Conservation (phyloP, 2,888 invertebrate species). For the Drosophila sordidula region DNA sequence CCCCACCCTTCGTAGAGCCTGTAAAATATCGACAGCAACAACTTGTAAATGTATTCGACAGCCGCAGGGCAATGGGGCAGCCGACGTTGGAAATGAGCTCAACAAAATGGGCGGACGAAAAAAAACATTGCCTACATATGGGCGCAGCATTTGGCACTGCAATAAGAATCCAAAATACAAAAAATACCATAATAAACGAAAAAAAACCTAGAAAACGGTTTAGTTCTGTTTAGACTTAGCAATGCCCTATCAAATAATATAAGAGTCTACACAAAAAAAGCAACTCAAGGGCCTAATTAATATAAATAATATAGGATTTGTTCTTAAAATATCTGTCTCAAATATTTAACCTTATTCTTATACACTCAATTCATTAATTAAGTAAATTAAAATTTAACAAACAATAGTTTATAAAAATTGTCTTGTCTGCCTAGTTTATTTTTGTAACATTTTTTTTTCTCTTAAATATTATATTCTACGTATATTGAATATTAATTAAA, state of each 20-base stretch:
- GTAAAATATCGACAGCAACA: slow-evolving; percentile 77
- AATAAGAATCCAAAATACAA: slow-evolving; percentile 29
- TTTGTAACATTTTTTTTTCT: too few species aligned
- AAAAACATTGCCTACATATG: slow-evolving; percentile 51
- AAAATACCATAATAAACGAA: slow-evolving; percentile 4
- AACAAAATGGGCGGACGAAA: slow-evolving; percentile 23
- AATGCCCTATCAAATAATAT: not conserved
- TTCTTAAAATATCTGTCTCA: too few species aligned
- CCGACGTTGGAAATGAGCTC: slow-evolving; percentile 33
- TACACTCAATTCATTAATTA: too few species aligned
- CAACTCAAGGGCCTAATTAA: too few species aligned
- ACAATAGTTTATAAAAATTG: too few species aligned
- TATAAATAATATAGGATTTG: too few species aligned
- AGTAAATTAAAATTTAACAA: too few species aligned
- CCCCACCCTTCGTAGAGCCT: slow-evolving; percentile 20
- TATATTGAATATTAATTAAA: too few species aligned
- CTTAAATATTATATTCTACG: too few species aligned
- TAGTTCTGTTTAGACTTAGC: not conserved
- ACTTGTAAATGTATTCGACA: slow-evolving; percentile 31
- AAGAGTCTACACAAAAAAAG: not conserved
- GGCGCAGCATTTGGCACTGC: slow-evolving; percentile 50
- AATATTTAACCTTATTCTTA: too few species aligned
- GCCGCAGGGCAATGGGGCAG: slow-evolving; percentile 24
- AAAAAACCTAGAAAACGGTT: not conserved
- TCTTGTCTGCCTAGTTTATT: too few species aligned